A percentile compares a stretch with the other conserved stretches of the same genome.
These are phyloP conservation scores for Troides helena DNA, from an alignment of 2,888 invertebrate species.

Conservation along the genomic window DNA sequence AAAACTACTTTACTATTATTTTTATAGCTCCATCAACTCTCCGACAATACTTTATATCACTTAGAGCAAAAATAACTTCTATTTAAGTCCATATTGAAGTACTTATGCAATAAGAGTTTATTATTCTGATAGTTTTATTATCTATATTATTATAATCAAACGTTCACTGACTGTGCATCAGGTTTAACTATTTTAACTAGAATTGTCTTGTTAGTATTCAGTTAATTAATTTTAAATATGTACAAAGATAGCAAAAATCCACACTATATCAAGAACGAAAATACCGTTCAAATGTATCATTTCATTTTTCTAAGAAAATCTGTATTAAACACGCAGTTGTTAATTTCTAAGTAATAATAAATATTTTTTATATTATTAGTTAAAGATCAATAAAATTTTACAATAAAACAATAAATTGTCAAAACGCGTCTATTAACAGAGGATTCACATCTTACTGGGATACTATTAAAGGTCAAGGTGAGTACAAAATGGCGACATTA, in stretches of 20 bases:
- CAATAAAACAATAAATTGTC: conserved; percentile 23
- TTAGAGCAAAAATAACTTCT: conserved; percentile 18
- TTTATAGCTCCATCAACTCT: conserved; percentile 18
- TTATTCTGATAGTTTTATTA: conserved; percentile 1
- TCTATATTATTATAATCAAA: neutral
- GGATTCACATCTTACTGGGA: conserved; percentile 49
- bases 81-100: neutral
- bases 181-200: neutral
- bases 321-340: no score
- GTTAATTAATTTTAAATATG: no score
- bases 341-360: no score
- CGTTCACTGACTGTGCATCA: neutral
- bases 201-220: neutral
- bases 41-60: conserved; percentile 16
- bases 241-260: no score
- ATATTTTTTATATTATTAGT: neutral
- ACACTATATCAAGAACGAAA: no score
- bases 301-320: no score
- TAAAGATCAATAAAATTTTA: neutral
- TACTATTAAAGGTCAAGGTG: conserved; percentile 68
- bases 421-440: conserved; percentile 47
- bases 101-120: neutral
- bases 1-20: conserved; percentile 22
- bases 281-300: no score
- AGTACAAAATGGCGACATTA: conserved; percentile 53